These are phyloP conservation scores for Drosophila conformis DNA, from an alignment of 2,888 invertebrate species.

Conservation along the genomic window DNA sequence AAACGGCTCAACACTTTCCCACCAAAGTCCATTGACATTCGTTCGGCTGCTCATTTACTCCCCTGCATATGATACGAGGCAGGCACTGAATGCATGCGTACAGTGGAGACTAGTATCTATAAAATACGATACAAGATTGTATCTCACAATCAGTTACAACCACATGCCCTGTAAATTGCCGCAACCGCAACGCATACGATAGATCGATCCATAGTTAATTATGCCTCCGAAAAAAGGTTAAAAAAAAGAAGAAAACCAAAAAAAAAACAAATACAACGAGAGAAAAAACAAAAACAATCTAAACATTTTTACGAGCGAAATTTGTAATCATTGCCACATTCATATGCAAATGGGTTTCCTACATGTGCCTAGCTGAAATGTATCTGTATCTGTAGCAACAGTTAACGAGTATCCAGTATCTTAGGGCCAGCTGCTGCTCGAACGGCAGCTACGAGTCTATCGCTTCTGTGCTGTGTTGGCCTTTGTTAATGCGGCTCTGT, in stretches of 20 bases:
- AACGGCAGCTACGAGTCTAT: constrained; percentile 74
- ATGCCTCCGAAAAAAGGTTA: constrained; percentile 58
- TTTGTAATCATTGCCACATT: constrained; percentile 81
- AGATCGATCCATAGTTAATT: constrained; percentile 72
- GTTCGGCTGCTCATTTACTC: constrained; percentile 43
- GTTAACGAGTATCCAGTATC: constrained; percentile 41
- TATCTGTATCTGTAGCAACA: constrained; percentile 14
- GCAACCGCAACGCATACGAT: constrained; percentile 71
- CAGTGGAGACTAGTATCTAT: constrained; percentile 40
- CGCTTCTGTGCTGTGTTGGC: constrained; percentile 80
- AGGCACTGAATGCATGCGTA: constrained; percentile 24
- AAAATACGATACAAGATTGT: constrained; percentile 56
- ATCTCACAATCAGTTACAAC: constrained; percentile 69
- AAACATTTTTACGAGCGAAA: constrained; percentile 81
- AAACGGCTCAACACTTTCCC: constrained; percentile 77
- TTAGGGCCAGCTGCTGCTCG: constrained; percentile 74
- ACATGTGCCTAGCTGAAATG: constrained; percentile 39
- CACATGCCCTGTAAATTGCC: constrained; percentile 68
- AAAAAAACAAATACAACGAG: constrained; percentile 40
- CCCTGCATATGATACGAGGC: constrained; percentile 19
- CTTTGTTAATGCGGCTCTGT: constrained; percentile 57
- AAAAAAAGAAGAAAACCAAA: constrained; percentile 40
- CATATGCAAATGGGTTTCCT: constrained; percentile 74
- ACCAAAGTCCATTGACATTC: constrained; percentile 75
- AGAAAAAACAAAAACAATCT: constrained; percentile 47